Evolutionary conservation across 2,797 vertebrate species (phyloP), one percentile per base, ranked within the genome.

Genomic region (Sylvia borin): DNA sequence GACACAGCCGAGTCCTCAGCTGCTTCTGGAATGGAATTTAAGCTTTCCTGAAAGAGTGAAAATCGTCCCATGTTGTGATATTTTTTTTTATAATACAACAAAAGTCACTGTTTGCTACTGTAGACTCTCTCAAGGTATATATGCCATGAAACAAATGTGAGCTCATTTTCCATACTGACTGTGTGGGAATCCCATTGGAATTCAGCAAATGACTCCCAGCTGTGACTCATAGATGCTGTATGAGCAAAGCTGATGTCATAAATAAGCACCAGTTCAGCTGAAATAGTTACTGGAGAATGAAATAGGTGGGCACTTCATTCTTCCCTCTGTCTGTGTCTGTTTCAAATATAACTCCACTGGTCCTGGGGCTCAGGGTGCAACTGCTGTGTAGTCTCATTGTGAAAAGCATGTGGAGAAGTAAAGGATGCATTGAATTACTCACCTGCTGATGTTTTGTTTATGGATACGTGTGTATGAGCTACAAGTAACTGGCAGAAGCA

Each of bases 11-110:
- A 43, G 40, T 58, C 51, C 29, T 58, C 50, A 31, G 51, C 43
- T 16, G 21, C 22, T 92, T 80, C 82, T 72, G 22, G 27, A 50
- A 61, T 47, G 9, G 20, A 61, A 36, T 61, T 34, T 31, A 43
- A 62, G 31, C 20, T 75, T 72, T 90, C 57, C 40, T 78, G 77
- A 64, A 40, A 47, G 51, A 74, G 9, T 53, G n/a, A 53, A 66
- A 73, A 36, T 48, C 0, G 0, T 51, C 14, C 29, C 8, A 5
- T 3, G 3, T 45, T 72, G 17, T 64, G 27, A 20, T 51, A 32
- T 8, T 68, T 78, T 8, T 68, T 78, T 84, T 71, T 58, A 7
- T 45, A 29, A 57, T 55, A 22, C 0, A 7, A 14, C 68, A 85
- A 1, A 60, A 38, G 25, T 53, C 0, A 1, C 34, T 47, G 29